Evolutionary conservation across 2,888 invertebrate genomes (phyloP), one percentile per base, ranked within the genome.

Genomic region (Eledone cirrhosa): DNA sequence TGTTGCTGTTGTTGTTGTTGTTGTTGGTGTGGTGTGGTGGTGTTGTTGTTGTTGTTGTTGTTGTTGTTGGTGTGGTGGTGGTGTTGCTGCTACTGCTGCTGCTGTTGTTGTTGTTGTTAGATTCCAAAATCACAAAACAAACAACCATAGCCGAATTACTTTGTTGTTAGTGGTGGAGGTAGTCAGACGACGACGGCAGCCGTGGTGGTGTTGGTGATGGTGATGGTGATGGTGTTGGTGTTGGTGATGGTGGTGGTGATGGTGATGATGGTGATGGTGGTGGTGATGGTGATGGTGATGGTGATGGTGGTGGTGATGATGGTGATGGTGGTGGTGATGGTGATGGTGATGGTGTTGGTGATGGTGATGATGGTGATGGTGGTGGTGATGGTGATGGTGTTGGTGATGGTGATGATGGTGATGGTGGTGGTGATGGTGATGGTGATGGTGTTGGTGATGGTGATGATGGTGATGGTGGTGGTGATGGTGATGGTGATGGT

Each of bases 221-320:
- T n/a, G n/a, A n/a, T n/a, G n/a, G n/a, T n/a, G n/a, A n/a, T n/a
- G n/a, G n/a, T n/a, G n/a, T n/a, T n/a, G n/a, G n/a, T n/a, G n/a
- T n/a, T n/a, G n/a, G n/a, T n/a, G 77, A 77, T 48, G 77, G 53
- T 48, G 77, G 53, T 4, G 24, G 53, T 48, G 13, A 77, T 14
- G 77, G 53, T 77, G 77, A 77, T 77, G 77, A 77, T 77, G 77
- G 53, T 77, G 77, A 77, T 77, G 77, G 29, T 77, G 77, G 53
- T 77, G 77, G 53, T 77, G 77, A 77, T 77, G 77, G 53, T 77
- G 77, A 77, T 77, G 77, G 53, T 77, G 77, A 77, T 77, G 77
- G 53, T 77, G 77, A 77, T 77, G 77, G 53, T 77, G 77, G 53
- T 48, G 77, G 53, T 48, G 77, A 77, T 77, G 48, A 77, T 77